Base-by-base conservation (phyloP, 2,888 invertebrate species). In the Phrixothrix hirtus region DNA sequence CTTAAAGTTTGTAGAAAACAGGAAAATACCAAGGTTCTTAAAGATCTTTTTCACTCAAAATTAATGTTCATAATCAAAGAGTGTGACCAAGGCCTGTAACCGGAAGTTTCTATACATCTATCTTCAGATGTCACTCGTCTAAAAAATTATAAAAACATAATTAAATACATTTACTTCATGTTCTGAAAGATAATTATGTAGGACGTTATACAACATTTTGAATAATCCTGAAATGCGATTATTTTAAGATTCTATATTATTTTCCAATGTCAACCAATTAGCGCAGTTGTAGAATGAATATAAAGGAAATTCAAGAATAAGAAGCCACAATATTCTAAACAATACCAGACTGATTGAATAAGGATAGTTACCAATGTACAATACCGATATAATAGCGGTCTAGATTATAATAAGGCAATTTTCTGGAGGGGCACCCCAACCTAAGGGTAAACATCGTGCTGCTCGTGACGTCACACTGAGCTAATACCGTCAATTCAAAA, bases 111-210 rank as follows among this genome's bases (percentile, higher is more conserved):
- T 60, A 56, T 53, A 65, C 72, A 72, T 72, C 70, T 61, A 74
- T 74, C 74, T 73, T 70, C 66, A 69, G 68, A 71, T 74, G 72
- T 72, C 72, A 72, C 69, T 71, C 70, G 69, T 72, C 70, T 72
- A 72, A 71, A 67, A 71, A 72, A 69, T 67, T 63, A 70, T 65
- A 69, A 70, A 71, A 70, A 71, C 64, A 64, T 62, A 65, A 62
- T 60, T 57, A 64, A 63, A 68, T 65, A 65, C 64, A 68, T 64
- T 65, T 63, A 60, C 64, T 61, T 68, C 62, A 63, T 59, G 60
- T 64, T 55, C 57, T 44, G 25, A 16, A 13, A 12, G 25, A 43
- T 48, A 48, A 53, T 48, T 53, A 52, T 45, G 25, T 17, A n/a
- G 31, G 30, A 43, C 48, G 43, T 48, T 48, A 48, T 47, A 47